A percentile compares a stretch with the other conserved stretches of the same genome.
Evolutionary conservation across 2,797 vertebrate genomes (phyloP).

Genomic region (Rhincodon typus): DNA sequence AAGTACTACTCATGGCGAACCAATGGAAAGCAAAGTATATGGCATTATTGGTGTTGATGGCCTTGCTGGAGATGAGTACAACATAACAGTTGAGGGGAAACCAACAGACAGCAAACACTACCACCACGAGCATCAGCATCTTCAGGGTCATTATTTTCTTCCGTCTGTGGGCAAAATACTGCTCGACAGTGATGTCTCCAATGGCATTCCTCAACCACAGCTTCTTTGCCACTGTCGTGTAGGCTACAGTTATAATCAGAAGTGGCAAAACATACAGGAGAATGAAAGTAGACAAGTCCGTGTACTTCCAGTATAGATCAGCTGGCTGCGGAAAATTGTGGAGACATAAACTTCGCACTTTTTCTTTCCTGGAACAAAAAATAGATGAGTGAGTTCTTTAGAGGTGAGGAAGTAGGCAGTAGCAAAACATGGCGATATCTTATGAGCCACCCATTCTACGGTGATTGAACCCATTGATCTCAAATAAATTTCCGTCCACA

Average conservation of each 20-base stretch:
- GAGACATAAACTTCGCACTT: conserved; percentile 55
- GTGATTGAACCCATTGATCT: too few species aligned
- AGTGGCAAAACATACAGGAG: conserved; percentile 59
- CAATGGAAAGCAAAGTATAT: conserved; percentile 86
- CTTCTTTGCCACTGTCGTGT: conserved; percentile 57
- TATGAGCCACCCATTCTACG: background rate
- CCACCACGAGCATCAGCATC: conserved; percentile 79
- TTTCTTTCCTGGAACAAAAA: conserved; percentile 52
- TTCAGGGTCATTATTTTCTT: conserved; percentile 77
- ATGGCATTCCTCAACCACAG: conserved; percentile 60
- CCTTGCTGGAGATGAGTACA: conserved; percentile 77
- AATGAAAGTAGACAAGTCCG: conserved; percentile 59
- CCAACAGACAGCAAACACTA: conserved; percentile 80
- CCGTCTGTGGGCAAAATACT: conserved; percentile 53
- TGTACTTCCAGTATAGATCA: conserved; percentile 61
- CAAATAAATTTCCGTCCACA: too few species aligned
- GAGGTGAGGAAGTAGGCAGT: too few species aligned
- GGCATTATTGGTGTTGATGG: conserved; percentile 73
- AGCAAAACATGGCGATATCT: too few species aligned
- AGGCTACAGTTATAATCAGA: conserved; percentile 55
- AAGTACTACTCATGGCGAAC: conserved; percentile 89
- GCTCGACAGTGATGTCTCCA: conserved; percentile 60
- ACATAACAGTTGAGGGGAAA: conserved; percentile 84
- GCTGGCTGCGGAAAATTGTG: conserved; percentile 58
- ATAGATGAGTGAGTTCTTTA: background rate